A percentile compares a stretch with the other conserved stretches of the same genome.
These are phyloP conservation scores for Drosophila prosaltans DNA, from an alignment of 1,140 invertebrate species.

Conservation along the genomic window DNA sequence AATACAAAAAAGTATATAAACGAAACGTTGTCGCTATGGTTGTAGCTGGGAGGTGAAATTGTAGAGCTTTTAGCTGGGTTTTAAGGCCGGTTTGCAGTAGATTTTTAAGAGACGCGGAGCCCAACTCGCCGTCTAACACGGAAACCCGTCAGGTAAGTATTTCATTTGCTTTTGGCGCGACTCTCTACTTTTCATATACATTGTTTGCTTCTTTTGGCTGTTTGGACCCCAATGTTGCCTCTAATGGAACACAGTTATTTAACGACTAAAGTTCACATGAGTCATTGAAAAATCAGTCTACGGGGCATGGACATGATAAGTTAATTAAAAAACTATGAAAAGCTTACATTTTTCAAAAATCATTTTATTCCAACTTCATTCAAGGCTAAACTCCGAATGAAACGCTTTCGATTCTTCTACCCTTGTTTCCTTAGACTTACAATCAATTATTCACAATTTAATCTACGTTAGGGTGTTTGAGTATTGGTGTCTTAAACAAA, in stretches of 20 bases:
- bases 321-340: background rate
- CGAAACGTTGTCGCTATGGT: background rate
- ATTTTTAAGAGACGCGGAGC: conserved; percentile 9
- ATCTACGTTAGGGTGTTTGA: too few species aligned
- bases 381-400: too few species aligned
- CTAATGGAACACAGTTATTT: background rate
- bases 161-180: conserved; percentile 41
- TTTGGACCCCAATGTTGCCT: conserved; percentile 11
- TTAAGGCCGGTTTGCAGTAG: conserved; percentile 4
- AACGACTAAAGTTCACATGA: conserved; percentile 2
- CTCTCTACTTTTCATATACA: conserved; percentile 19
- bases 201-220: conserved; percentile 2
- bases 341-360: background rate
- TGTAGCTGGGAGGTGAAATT: background rate
- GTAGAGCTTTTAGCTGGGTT: conserved; percentile 9
- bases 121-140: background rate
- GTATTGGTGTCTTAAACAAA: too few species aligned
- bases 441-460: too few species aligned
- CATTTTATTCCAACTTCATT: too few species aligned
- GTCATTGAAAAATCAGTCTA: background rate
- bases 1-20: background rate
- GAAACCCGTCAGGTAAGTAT: conserved; percentile 28
- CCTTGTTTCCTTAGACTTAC: too few species aligned
- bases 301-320: background rate
- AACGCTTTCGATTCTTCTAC: too few species aligned